Conservation (phyloP, 2,797 vertebrate genomes). For the Eospalax fontanierii region DNA sequence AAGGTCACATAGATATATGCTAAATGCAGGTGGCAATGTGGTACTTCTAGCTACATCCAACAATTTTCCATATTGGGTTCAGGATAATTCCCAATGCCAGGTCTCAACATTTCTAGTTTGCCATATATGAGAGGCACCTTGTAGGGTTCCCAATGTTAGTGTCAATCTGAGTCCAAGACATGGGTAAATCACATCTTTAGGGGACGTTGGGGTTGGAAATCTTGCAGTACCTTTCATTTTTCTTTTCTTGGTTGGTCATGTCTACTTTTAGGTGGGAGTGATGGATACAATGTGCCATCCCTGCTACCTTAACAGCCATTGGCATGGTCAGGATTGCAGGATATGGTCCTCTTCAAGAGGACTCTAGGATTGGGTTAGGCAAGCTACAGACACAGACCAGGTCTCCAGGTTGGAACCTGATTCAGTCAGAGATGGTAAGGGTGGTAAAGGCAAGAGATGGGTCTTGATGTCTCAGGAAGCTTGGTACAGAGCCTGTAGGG, state of each 20-base stretch:
- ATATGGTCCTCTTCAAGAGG: background rate
- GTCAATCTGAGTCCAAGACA: background rate
- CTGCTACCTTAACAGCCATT: background rate
- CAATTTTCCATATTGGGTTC: background rate
- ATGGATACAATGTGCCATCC: background rate
- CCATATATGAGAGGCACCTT: background rate
- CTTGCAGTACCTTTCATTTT: background rate
- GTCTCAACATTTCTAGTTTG: background rate
- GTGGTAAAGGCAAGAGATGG: background rate
- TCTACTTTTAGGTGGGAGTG: background rate
- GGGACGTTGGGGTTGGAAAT: accelerated
- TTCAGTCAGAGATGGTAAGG: background rate
- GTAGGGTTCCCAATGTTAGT: background rate
- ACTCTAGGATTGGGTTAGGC: background rate
- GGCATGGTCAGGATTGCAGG: background rate
- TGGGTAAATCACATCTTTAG: background rate
- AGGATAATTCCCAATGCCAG: background rate
- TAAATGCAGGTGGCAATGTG: background rate
- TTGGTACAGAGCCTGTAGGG: background rate
- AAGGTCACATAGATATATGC: background rate
- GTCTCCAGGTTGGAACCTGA: background rate
- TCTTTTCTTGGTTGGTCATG: background rate
- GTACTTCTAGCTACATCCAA: background rate
- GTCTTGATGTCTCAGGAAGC: background rate
- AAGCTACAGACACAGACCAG: too few relatives aligned